Base-by-base conservation (phyloP, 2,797 vertebrate species). In the Gadopsis bispinosus region DNA sequence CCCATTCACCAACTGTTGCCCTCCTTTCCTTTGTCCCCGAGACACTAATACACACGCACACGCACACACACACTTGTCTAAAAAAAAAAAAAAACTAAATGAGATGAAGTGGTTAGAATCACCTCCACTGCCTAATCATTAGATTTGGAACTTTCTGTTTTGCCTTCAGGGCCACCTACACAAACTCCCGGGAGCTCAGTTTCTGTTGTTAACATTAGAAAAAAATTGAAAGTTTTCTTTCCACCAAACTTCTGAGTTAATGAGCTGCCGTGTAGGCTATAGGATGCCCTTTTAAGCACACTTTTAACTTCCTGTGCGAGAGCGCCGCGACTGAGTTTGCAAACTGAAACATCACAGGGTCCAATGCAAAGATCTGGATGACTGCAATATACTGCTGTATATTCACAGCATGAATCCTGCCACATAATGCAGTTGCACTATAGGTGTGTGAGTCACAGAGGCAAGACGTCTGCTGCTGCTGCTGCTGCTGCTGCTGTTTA, bases 1-100 rank as follows among this genome's bases (percentile, higher is more conserved):
- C 77, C 79, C 75, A 79, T 86, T 88, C 84, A 72, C 83, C 89
- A 89, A 90, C 83, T 91, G 86, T 81, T 84, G 81, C 69, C 75
- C 35, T 66, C 67, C 66, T 10, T 62, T 51, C 22, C 35, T 76
- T 70, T 73, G 65, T 77, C 51, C 61, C 20, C 17, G 19, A 53
- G 45, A 53, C 3, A 1, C 26, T 26, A 1, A 29, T 71, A 20
- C 56, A 7, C n/a, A 35, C 47, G 51, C 31, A 58, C 59, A 53
- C 26, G 22, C 55, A 69, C 66, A 43, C 20, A 54, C 31, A 63
- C 35, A 12, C 54, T 16, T 37, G 7, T 67, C 45, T 66, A 58
- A 45, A 79, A 61, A 78, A 37, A 37, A 73, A 73, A 71, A 39
- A 50, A 45, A 59, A 55, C 26, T 26, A 78, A 70, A 60, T 58